phyloP scores from a whole-genome alignment of 1,140 invertebrate species.

The Reticulitermes speratus region DNA sequence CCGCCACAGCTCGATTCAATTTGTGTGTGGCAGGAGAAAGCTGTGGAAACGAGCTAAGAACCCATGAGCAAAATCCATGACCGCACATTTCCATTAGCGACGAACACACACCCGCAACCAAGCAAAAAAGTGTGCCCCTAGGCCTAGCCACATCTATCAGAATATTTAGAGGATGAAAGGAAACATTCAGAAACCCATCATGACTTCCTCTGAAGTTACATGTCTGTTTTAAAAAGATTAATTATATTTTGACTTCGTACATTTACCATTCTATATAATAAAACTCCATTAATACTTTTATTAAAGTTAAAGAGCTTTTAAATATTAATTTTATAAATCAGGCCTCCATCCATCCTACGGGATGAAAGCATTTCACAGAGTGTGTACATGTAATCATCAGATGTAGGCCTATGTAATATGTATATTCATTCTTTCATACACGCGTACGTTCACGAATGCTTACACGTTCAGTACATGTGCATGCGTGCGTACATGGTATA shows the following conservation, averaged over 20 bases:
- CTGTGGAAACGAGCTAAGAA: neutral
- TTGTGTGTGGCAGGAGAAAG: neutral
- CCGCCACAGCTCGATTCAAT: conserved; percentile 8
- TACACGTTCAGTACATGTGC: too few relatives aligned
- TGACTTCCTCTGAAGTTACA: neutral
- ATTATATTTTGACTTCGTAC: neutral
- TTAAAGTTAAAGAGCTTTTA: neutral
- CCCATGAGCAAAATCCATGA: conserved; percentile 10
- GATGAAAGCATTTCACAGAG: too few relatives aligned
- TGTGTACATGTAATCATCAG: too few relatives aligned
- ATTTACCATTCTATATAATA: neutral
- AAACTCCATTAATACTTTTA: neutral
- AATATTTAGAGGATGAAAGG: neutral
- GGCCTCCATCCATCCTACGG: neutral
- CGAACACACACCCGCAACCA: neutral
- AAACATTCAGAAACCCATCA: conserved; percentile 10
- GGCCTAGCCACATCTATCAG: neutral
- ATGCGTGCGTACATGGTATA: too few relatives aligned
- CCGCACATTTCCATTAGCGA: conserved; percentile 14
- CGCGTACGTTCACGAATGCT: too few relatives aligned
- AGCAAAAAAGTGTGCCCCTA: neutral
- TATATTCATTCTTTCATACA: too few relatives aligned
- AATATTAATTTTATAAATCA: neutral
- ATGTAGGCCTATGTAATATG: too few relatives aligned
- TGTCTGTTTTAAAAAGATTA: neutral